phyloP scores from a whole-genome alignment of 2,888 invertebrate species.

The Uropetala carovei region DNA sequence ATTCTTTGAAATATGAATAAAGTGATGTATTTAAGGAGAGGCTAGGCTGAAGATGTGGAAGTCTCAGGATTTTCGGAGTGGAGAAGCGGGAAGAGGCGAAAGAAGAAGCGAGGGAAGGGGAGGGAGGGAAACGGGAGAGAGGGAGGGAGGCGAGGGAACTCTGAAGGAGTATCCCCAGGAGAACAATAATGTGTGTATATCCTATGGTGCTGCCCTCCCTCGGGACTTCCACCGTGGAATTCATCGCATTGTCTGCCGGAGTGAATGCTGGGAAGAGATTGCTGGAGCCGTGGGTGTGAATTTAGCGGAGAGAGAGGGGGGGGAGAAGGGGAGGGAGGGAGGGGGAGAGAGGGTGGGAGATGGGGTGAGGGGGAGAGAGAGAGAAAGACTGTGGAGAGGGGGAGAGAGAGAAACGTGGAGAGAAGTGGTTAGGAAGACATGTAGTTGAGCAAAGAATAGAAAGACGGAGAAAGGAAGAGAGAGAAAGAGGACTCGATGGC shows the following conservation, averaged over 20 bases:
- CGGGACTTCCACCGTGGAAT: slow-evolving; percentile 15
- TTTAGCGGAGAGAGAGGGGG: not conserved
- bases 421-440: not conserved
- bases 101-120: not conserved
- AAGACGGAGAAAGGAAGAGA: not conserved
- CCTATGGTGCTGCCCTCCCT: not conserved
- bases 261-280: slow-evolving; percentile 39
- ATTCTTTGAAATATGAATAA: no score
- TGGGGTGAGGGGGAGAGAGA: not conserved
- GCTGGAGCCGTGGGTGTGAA: slow-evolving; percentile 27
- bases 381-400: not conserved
- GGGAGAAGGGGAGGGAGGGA: not conserved
- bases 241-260: slow-evolving; percentile 48
- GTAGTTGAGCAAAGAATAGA: not conserved
- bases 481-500: not conserved
- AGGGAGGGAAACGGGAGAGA: not conserved
- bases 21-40: no score
- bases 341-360: not conserved
- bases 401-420: not conserved
- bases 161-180: slow-evolving; percentile 16
- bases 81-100: not conserved
- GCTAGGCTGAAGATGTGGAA: no score
- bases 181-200: slow-evolving; percentile 29
- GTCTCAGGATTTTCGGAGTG: no score
- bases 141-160: not conserved